phyloP scores from a whole-genome alignment of 2,888 invertebrate genomes.

The Trachelus tabidus region DNA sequence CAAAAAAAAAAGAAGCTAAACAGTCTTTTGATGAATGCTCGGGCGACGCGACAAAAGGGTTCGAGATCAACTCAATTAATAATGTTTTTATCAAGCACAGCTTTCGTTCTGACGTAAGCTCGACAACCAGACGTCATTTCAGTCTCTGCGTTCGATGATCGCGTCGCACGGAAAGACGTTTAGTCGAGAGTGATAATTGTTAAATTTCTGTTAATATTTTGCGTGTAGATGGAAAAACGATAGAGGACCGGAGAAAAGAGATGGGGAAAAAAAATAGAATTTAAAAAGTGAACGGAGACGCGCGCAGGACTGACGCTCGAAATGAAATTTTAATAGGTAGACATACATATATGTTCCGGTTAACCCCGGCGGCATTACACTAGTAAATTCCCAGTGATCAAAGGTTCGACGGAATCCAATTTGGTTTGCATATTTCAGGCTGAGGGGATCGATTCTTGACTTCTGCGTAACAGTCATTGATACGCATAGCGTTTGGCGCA shows the following conservation, averaged over 20 bases:
- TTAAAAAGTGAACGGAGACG: not conserved
- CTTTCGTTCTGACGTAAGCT: not conserved
- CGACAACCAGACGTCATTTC: not conserved
- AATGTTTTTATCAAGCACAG: conserved; percentile 1
- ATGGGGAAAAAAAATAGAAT: not conserved
- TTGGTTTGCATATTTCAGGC: conserved; percentile 56
- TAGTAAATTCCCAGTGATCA: conserved; percentile 39
- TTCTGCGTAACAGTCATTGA: not conserved
- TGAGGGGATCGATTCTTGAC: conserved; percentile 44
- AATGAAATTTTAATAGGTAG: not conserved
- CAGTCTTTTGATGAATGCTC: conserved; percentile 2
- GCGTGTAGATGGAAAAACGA: not conserved
- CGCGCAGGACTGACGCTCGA: not conserved
- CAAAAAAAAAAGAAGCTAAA: not conserved
- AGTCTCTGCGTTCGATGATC: not conserved
- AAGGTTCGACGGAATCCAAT: conserved; percentile 49
- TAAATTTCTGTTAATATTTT: not conserved
- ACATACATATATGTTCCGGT: not conserved
- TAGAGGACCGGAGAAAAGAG: not conserved
- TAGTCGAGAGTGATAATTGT: not conserved
- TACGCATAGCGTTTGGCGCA: conserved; percentile 14
- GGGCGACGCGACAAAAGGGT: not conserved
- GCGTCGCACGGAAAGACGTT: not conserved
- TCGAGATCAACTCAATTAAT: conserved; percentile 4
- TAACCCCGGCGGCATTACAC: not conserved